Base-by-base conservation (phyloP, 1,140 invertebrate genomes). In the Macrobrachium nipponense region DNA sequence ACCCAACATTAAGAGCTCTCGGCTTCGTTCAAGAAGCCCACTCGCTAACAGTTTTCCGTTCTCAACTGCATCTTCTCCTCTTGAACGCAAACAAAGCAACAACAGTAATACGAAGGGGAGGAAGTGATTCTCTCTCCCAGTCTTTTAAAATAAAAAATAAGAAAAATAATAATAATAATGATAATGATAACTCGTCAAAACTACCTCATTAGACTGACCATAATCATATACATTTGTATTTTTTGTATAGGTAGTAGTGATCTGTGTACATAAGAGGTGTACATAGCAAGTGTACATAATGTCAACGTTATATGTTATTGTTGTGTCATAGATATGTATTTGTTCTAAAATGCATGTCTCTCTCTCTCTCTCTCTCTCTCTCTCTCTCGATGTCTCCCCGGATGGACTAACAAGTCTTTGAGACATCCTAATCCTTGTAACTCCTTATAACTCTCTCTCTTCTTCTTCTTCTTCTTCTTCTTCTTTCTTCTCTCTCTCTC, bases 291-390 rank as follows among this genome's bases (percentile, higher is more conserved):
- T 60, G 68, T 73, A 82, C 44, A 75, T 75, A 61, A 60, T 70
- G 75, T 82, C 10, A 68, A 82, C 75, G 80, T 82, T 82, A 82
- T 82, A 82, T 82, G 80, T 82, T 82, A 82, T 73, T 82, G 80
- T 82, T 82, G 80, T 82, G 18, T 82, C 36, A 68, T 82, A 75
- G 80, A 82, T 62, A 72, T 82, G 80, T 82, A 82, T 82, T 82
- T 82, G 80, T 82, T 82, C 72, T 82, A 82, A 75, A 82, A 82
- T 82, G 61, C 80, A 82, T 78, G n/a, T 60, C 76, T 78, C 58
- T 78, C 58, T 60, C 58, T 78, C 76, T 27, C 12, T 20, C 58
- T 78, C 76, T 23, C 20, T 12, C 7, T 60, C 76, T 61, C 51
- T 43, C 18, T 20, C 79, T 27, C 44, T 68, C 23, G 70, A 0